Conservation (phyloP, 2,113 vertebrate species). For the Arizona elegans region DNA sequence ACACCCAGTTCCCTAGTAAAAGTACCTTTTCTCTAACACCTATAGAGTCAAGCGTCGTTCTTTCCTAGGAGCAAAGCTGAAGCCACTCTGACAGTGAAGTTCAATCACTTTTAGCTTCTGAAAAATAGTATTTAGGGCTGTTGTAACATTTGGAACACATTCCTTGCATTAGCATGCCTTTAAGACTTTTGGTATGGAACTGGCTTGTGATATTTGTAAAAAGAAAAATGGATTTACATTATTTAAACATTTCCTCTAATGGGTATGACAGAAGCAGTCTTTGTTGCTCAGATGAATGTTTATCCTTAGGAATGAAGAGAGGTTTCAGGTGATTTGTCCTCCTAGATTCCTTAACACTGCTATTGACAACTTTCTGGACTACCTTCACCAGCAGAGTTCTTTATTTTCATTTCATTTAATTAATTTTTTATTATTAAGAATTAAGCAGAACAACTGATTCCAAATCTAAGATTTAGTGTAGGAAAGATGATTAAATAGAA, state of each 20-base stretch:
- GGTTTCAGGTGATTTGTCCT: too few relatives aligned
- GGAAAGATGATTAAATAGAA: not conserved
- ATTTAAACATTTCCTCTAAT: not conserved
- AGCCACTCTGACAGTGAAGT: not conserved
- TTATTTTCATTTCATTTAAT: not conserved
- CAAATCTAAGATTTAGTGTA: not conserved
- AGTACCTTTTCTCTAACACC: too few relatives aligned
- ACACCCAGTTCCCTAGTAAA: too few relatives aligned
- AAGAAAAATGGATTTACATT: not conserved
- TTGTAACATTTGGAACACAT: not conserved
- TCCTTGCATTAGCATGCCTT: not conserved
- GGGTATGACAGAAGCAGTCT: not conserved
- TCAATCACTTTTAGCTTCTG: not conserved
- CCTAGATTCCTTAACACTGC: not conserved
- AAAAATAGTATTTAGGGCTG: not conserved
- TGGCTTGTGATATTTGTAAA: not conserved
- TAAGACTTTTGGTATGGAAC: not conserved
- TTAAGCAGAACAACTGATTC: not conserved
- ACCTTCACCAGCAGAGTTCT: not conserved
- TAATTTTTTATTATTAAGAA: not conserved
- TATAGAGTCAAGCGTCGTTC: too few relatives aligned
- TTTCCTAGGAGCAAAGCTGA: too few relatives aligned
- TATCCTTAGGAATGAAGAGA: not conserved
- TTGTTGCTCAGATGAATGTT: not conserved
- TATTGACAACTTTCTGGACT: not conserved